phyloP scores from a whole-genome alignment of 2,888 invertebrate species.

The Andrena fulva region DNA sequence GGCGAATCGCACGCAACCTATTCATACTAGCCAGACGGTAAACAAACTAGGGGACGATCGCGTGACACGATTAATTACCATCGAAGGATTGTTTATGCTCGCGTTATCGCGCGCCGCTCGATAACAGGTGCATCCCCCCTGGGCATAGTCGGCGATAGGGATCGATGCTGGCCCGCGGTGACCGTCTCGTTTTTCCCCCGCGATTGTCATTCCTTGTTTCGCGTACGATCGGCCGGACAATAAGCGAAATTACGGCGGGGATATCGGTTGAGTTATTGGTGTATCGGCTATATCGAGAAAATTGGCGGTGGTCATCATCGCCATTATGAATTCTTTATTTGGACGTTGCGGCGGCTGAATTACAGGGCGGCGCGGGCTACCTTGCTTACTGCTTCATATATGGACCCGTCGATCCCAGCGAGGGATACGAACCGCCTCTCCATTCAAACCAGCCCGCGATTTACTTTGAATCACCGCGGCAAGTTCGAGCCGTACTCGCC shows the following conservation, averaged over 20 bases:
- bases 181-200: neutral
- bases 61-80: constrained; percentile 47
- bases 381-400: constrained; percentile 84
- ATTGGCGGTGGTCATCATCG: constrained; percentile 84
- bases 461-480: neutral
- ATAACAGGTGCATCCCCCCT: constrained; percentile 17
- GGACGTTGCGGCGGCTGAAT: constrained; percentile 82
- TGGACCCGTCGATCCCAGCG: constrained; percentile 74
- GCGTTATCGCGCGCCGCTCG: constrained; percentile 20
- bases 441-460: constrained; percentile 40
- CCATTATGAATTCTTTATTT: constrained; percentile 84
- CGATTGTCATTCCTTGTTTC: constrained; percentile 39
- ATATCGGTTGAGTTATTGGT: constrained; percentile 79
- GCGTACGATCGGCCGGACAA: constrained; percentile 61
- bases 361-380: constrained; percentile 83
- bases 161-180: neutral
- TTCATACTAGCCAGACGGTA: constrained; percentile 5
- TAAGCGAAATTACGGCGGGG: constrained; percentile 70
- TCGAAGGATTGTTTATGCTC: constrained; percentile 23
- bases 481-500: neutral
- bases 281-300: constrained; percentile 82
- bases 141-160: neutral
- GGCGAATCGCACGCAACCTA: constrained; percentile 24
- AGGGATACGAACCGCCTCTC: constrained; percentile 74
- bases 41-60: constrained; percentile 26